phyloP scores from a whole-genome alignment of 1,140 invertebrate genomes.

The Pteromalus puparum region DNA sequence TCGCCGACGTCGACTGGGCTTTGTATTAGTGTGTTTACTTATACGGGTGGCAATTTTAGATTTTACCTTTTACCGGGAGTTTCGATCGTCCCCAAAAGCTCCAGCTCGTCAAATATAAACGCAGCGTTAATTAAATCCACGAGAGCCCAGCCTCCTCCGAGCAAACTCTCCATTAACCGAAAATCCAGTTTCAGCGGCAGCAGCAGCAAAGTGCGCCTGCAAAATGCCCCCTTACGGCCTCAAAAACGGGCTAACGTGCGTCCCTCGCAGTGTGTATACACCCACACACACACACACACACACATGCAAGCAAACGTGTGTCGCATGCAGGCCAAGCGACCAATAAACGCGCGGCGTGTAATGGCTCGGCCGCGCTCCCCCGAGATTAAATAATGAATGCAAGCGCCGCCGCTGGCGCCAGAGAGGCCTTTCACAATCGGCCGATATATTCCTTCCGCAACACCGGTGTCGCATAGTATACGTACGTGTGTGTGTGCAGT shows the following conservation, averaged over 20 bases:
- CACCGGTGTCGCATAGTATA: not conserved
- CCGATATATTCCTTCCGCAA: not conserved
- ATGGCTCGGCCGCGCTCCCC: conserved; percentile 33
- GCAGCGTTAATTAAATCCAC: no score
- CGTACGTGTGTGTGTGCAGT: not conserved
- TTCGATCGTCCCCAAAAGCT: no score
- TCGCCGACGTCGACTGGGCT: not conserved
- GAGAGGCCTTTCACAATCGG: not conserved
- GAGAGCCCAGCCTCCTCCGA: no score
- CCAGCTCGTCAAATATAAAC: no score
- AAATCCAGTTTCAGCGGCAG: no score
- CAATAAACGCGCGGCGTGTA: conserved; percentile 47
- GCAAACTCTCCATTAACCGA: no score
- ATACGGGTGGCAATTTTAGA: not conserved
- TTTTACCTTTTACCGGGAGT: not conserved
- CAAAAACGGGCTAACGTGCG: no score
- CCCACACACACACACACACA: no score
- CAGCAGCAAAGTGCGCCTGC: no score
- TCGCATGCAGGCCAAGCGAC: no score
- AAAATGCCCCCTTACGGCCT: no score
- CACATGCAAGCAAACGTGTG: not conserved
- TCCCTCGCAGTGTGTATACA: no score
- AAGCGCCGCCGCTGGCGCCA: not conserved
- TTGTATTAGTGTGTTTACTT: not conserved
- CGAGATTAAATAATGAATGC: conserved; percentile 57